phyloP scores from a whole-genome alignment of 2,113 vertebrate species.

The Axis porcinus region DNA sequence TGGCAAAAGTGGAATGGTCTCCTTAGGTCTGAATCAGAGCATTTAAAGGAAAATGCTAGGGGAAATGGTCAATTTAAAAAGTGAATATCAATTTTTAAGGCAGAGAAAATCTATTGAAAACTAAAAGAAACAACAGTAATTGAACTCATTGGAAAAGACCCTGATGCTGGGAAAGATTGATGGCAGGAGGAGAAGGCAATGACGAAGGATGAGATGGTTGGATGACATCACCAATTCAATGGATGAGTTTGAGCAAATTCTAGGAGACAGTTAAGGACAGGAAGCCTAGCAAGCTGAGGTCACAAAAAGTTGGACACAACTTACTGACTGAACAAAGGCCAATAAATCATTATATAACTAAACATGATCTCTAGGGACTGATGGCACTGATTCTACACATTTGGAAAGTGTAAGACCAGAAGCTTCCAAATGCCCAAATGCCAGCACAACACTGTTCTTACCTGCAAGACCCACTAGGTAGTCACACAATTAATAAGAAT shows the following conservation, averaged over 20 bases:
- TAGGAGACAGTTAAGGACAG: background rate
- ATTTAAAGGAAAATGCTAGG: background rate
- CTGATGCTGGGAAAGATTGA: background rate
- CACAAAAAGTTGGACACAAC: background rate
- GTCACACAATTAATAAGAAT: background rate
- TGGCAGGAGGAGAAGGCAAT: background rate
- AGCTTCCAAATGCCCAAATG: background rate
- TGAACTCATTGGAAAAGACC: background rate
- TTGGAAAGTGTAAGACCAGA: background rate
- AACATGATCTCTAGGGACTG: background rate
- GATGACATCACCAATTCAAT: background rate
- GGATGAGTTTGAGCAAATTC: background rate
- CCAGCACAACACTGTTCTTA: background rate
- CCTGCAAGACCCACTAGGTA: background rate
- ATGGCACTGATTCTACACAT: background rate
- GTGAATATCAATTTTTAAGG: background rate
- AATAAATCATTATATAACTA: background rate
- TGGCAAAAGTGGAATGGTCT: background rate
- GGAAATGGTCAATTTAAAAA: slow-evolving; percentile 3
- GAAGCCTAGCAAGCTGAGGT: background rate
- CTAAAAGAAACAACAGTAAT: background rate
- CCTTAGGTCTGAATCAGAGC: background rate
- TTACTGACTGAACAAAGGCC: background rate
- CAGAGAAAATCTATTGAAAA: background rate
- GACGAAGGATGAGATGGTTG: background rate